Evolutionary conservation across 2,113 vertebrate genomes (phyloP), one percentile per base, ranked within the genome.

Genomic region (Bubo bubo): DNA sequence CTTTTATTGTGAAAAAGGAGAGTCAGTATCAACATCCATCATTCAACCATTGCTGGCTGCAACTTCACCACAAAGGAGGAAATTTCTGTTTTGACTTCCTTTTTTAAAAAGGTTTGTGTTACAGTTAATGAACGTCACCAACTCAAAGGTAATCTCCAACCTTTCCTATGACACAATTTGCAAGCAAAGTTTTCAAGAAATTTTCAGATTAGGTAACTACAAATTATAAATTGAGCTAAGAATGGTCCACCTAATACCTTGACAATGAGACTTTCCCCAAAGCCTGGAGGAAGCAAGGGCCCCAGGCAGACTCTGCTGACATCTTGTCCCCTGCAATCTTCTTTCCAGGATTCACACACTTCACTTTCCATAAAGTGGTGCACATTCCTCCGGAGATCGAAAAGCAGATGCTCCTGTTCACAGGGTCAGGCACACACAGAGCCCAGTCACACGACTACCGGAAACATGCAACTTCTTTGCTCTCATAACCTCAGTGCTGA

Each of bases 1-100:
- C 89, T 94, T 87, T 56, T 80, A 82, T n/a, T 66, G 90, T 88
- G 76, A 97, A 86, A 90, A 96, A 74, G 45, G 53, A 95, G 56
- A 85, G 85, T 53, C 75, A 21, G 55, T 81, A 84, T 56, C 67
- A 63, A 72, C 85, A 88, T 24, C 56, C 81, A 79, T 49, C 84
- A 68, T 17, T 79, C 93, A 85, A 75, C 45, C 88, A 47, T 3
- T 30, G 62, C 81, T 58, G 70, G 49, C 74, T 90, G 87, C 70
- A 75, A 41, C 77, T 71, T 87, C 66, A 76, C 90, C 87, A 88
- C 92, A 90, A 90, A 91, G 86, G 22, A 86, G 49, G 75, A 86
- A 64, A 96, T 90, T 93, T 92, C 91, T 96, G 37, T 1, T 86
- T 26, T 59, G 58, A 92, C 66, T 96, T 96, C 87, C 87, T 81